Conservation (phyloP, 2,797 vertebrate species). For the Philypnodon macrostomus region DNA sequence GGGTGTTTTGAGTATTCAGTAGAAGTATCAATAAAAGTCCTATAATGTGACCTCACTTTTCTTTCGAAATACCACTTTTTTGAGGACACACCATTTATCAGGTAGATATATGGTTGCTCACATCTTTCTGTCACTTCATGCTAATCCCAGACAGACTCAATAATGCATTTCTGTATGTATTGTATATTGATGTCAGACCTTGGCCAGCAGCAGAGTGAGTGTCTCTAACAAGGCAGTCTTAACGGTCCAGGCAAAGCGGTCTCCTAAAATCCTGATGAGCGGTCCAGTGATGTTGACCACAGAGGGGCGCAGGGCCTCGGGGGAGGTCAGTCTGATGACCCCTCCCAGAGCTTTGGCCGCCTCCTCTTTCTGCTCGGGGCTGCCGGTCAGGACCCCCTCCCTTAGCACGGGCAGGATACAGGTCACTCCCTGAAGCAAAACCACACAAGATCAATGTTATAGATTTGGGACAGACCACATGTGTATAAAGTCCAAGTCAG, state of each 20-base stretch:
- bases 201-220: constrained; percentile 89
- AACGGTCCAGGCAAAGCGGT: constrained; percentile 94
- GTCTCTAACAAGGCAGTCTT: constrained; percentile 96
- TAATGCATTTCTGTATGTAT: no score
- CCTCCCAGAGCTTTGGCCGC: constrained; percentile 92
- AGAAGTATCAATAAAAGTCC: no score
- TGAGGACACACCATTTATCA: no score
- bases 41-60: no score
- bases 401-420: constrained; percentile 94
- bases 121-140: no score
- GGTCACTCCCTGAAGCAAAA: constrained; percentile 85
- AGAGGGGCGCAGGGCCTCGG: constrained; percentile 92
- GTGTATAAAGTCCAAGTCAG: no score
- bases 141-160: no score
- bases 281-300: constrained; percentile 97
- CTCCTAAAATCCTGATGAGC: constrained; percentile 95
- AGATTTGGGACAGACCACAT: not conserved
- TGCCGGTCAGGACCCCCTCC: constrained; percentile 94
- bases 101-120: no score
- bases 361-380: constrained; percentile 96
- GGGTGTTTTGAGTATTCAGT: not conserved
- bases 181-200: constrained; percentile 69
- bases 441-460: not conserved
- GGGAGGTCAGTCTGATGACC: constrained; percentile 92
- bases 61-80: no score